These are phyloP conservation scores for Cydia pomonella DNA, from an alignment of 1,140 invertebrate genomes.

Conservation along the genomic window DNA sequence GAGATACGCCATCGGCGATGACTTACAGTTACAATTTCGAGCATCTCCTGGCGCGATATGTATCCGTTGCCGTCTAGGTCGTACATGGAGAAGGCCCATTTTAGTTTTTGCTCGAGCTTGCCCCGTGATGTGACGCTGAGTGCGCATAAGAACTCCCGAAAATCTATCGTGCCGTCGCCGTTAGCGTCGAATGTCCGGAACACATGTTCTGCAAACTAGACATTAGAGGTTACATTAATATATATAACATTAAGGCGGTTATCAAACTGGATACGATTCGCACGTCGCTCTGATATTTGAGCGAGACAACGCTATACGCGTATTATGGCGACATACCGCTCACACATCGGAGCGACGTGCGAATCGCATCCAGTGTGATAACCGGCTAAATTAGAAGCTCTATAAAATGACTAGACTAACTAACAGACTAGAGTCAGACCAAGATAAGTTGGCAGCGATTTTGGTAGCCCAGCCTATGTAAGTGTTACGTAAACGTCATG, in stretches of 20 bases:
- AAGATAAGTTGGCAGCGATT: no score
- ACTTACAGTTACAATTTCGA: conserved; percentile 97
- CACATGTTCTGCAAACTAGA: conserved; percentile 97
- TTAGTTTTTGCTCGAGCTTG: conserved; percentile 98
- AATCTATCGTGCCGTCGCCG: conserved; percentile 98
- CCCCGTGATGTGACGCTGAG: conserved; percentile 97
- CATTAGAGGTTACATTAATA: conserved; percentile 35
- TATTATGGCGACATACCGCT: no score
- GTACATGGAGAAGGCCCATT: conserved; percentile 99
- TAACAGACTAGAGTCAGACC: no score
- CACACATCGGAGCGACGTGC: no score
- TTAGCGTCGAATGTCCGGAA: conserved; percentile 99
- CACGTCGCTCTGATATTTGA: no score
- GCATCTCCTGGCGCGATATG: conserved; percentile 97
- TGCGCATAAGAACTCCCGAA: conserved; percentile 98
- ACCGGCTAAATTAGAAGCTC: no score
- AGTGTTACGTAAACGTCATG: no score
- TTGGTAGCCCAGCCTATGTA: no score
- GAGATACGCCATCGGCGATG: not conserved
- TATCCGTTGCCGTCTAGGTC: conserved; percentile 97
- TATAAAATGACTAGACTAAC: no score
- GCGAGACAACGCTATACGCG: no score
- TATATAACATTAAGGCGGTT: not conserved
- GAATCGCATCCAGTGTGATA: no score
- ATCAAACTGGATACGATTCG: no score